A percentile compares a stretch with the other conserved stretches of the same genome.
Evolutionary conservation across 2,113 vertebrate genomes (phyloP).

Genomic region (Lasiurus cinereus): DNA sequence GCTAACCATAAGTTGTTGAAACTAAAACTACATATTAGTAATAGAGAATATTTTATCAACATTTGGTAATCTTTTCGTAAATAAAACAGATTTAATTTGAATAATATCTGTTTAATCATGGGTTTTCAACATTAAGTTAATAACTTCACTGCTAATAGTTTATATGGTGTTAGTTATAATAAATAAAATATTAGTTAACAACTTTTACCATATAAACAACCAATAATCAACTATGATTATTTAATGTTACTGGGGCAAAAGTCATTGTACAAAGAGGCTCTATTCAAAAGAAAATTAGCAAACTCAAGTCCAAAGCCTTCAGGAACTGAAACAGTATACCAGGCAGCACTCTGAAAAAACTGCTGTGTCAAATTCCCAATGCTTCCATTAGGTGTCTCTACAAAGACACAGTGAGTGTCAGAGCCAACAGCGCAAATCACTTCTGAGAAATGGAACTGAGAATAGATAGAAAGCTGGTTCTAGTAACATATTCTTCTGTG

Average conservation of each 20-base stretch:
- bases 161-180: slow-evolving; percentile 51
- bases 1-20: background rate
- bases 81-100: slow-evolving; percentile 56
- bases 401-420: background rate
- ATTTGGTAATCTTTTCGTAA: slow-evolving; percentile 53
- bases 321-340: background rate
- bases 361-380: background rate
- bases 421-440: background rate
- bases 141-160: slow-evolving; percentile 70
- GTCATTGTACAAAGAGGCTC: slow-evolving; percentile 31
- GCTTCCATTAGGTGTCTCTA: background rate
- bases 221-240: slow-evolving; percentile 49
- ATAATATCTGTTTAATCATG: slow-evolving; percentile 63
- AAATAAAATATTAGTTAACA: slow-evolving; percentile 2
- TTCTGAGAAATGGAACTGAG: slow-evolving; percentile 52
- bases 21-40: slow-evolving; percentile 39
- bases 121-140: slow-evolving; percentile 57
- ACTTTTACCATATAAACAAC: background rate
- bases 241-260: slow-evolving; percentile 52
- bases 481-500: background rate
- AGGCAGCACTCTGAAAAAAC: slow-evolving; percentile 34
- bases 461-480: background rate
- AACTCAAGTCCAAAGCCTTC: slow-evolving; percentile 64
- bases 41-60: background rate
- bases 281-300: slow-evolving; percentile 72